A percentile compares a stretch with the other conserved stretches of the same genome.
These are phyloP conservation scores for Merodon equestris DNA, from an alignment of 2,888 invertebrate species.

Conservation along the genomic window DNA sequence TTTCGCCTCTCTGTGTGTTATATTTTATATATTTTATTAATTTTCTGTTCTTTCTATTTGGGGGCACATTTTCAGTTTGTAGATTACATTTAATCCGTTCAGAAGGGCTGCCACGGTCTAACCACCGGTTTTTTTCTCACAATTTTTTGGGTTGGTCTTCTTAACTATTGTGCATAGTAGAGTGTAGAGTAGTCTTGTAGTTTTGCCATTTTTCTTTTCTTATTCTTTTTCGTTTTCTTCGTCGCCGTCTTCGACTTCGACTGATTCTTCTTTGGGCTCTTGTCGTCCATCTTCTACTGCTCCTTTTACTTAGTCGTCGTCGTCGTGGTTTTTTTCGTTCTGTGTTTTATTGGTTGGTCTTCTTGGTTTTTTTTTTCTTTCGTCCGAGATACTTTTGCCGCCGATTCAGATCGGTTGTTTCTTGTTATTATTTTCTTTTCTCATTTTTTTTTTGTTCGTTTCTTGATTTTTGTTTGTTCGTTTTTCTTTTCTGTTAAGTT, in stretches of 20 bases:
- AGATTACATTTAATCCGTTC: conserved; percentile 76
- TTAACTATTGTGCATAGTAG: conserved; percentile 32
- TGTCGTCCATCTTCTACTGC: not conserved
- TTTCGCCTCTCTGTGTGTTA: conserved; percentile 64
- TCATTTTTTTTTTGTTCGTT: conserved; percentile 20
- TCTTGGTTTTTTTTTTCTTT: conserved; percentile 46
- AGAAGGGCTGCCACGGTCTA: conserved; percentile 72
- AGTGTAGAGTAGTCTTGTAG: no score
- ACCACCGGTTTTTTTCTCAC: conserved; percentile 70
- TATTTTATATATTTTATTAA: conserved; percentile 69
- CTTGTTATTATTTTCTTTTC: conserved; percentile 4
- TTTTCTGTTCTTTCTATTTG: conserved; percentile 69
- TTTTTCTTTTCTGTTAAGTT: not conserved
- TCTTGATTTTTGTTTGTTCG: conserved; percentile 7
- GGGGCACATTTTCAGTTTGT: conserved; percentile 72
- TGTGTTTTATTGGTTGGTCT: conserved; percentile 54
- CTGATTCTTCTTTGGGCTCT: conserved; percentile 56
- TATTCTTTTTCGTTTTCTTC: conserved; percentile 29
- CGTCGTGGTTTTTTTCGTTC: conserved; percentile 58
- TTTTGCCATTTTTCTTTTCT: conserved; percentile 7
- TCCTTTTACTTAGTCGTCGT: conserved; percentile 51
- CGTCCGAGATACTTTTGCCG: conserved; percentile 4
- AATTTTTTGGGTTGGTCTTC: conserved; percentile 70
- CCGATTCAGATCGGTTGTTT: conserved; percentile 7
- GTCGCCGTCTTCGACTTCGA: conserved; percentile 69